Conservation (phyloP, 2,888 invertebrate species). For the Pandemis cinnamomeana region DNA sequence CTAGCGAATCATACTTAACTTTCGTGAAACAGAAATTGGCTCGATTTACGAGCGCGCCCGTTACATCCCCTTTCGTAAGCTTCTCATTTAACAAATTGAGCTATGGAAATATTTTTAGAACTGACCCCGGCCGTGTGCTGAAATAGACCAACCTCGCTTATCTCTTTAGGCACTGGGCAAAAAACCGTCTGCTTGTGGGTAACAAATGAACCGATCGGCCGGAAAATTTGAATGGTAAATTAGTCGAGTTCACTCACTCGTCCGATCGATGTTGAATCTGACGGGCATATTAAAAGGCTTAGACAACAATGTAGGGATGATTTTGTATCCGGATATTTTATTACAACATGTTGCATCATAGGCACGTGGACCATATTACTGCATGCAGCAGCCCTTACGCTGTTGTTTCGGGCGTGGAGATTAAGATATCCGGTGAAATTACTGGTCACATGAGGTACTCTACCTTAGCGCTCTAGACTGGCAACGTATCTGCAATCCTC, state of each 20-base stretch:
- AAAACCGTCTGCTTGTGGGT: constrained; percentile 27
- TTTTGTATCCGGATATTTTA: not conserved
- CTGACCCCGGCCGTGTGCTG: constrained; percentile 27
- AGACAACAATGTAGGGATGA: not conserved
- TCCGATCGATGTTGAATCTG: not conserved
- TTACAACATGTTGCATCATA: too few relatives aligned
- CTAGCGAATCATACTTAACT: constrained; percentile 15
- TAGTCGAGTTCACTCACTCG: constrained; percentile 14
- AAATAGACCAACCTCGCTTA: constrained; percentile 33
- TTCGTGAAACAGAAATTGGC: constrained; percentile 18
- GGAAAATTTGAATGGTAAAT: constrained; percentile 34
- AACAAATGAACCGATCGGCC: constrained; percentile 19
- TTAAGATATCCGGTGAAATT: too few relatives aligned
- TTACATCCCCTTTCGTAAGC: constrained; percentile 17
- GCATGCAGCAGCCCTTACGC: too few relatives aligned
- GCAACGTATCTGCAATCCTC: too few relatives aligned
- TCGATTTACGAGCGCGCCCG: constrained; percentile 12
- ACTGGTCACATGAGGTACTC: too few relatives aligned
- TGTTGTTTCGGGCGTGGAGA: too few relatives aligned
- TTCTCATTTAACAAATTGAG: constrained; percentile 35
- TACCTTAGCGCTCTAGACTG: too few relatives aligned
- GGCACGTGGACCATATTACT: not conserved
- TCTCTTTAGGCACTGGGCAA: constrained; percentile 25
- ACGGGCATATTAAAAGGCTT: not conserved
- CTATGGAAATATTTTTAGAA: constrained; percentile 37